Percentiles rank a stretch among this genome's conserved stretches.
Conservation (phyloP, 2,113 vertebrate species). For the Heloderma charlesbogerti region DNA sequence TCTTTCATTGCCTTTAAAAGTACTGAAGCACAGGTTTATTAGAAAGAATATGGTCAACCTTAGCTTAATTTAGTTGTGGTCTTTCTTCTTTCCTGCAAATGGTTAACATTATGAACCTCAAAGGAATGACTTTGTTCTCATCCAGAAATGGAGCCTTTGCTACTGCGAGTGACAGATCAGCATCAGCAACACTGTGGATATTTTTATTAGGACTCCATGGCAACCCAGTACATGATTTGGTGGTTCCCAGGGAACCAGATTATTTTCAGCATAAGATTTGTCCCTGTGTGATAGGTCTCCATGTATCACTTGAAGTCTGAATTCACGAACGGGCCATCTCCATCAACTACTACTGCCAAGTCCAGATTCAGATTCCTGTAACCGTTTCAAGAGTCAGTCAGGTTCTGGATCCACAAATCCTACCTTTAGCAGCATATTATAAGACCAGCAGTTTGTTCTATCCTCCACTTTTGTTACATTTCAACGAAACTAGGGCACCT, state of each 20-base stretch:
- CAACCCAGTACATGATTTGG: constrained; percentile 24
- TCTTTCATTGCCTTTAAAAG: not conserved
- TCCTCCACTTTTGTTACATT: not conserved
- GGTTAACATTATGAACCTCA: not conserved
- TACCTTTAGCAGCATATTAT: not conserved
- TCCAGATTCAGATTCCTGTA: not conserved
- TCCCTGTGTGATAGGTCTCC: not conserved
- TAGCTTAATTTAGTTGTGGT: not conserved
- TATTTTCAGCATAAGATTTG: constrained; percentile 19
- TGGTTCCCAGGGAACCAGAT: constrained; percentile 7
- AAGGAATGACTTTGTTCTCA: not conserved
- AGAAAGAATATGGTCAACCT: not conserved
- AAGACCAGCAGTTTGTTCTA: not conserved
- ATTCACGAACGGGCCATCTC: not conserved
- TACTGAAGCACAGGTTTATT: not conserved
- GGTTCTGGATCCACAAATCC: not conserved
- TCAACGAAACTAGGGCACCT: not conserved
- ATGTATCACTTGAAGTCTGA: not conserved
- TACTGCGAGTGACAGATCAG: not conserved
- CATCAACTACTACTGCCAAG: not conserved
- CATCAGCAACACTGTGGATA: constrained; percentile 23
- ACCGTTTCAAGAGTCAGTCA: not conserved
- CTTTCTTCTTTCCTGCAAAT: not conserved
- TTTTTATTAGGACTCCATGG: constrained; percentile 34
- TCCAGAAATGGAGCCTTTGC: constrained; percentile 12